Base-by-base conservation (phyloP, 2,113 vertebrate species). In the Electrona antarctica region DNA sequence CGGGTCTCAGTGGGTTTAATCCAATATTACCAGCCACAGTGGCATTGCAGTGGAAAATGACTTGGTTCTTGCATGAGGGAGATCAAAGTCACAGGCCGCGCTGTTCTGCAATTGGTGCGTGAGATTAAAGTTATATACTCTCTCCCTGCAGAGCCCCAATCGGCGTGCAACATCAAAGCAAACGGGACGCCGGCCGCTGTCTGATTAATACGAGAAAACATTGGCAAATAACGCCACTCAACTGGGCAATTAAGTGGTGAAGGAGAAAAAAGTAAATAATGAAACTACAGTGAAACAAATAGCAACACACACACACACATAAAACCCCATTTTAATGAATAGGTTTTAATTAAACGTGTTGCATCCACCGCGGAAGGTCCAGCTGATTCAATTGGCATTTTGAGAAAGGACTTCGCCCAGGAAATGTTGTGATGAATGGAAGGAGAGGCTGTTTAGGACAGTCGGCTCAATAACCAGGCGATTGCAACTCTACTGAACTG, bases 141-240 rank as follows among this genome's bases (percentile, higher is more conserved):
- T 76, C 60, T 72, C 81, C 60, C 60, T 8, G 45, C 15, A 58
- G 73, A 76, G 63, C 60, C 7, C 7, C 4, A 54, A 50, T 81
- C 78, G 60, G 64, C 69, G 65, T 70, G 57, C 55, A 67, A 85
- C 79, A 82, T 85, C 76, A 85, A 85, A 81, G 64, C 21, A 55
- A 65, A 56, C 50, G 68, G 63, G 21, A 21, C 21, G 21, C 2
- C 46, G 21, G 51, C 51, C 41, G 60, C 64, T 57, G 46, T 60
- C 41, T 15, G 74, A 74, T 65, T 76, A 62, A 70, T 60, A 56
- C 6, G 69, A 76, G 79, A 76, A 70, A 76, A 76, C 71, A 33
- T 58, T 66, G 60, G 67, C 56, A 69, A 73, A 63, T 62, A 71
- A 33, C 41, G 51, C 46, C 51, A 51, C 70, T 52, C 55, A 60